Evolutionary conservation across 2,797 vertebrate species (phyloP).

Genomic region (Adrianichthys oophorus): DNA sequence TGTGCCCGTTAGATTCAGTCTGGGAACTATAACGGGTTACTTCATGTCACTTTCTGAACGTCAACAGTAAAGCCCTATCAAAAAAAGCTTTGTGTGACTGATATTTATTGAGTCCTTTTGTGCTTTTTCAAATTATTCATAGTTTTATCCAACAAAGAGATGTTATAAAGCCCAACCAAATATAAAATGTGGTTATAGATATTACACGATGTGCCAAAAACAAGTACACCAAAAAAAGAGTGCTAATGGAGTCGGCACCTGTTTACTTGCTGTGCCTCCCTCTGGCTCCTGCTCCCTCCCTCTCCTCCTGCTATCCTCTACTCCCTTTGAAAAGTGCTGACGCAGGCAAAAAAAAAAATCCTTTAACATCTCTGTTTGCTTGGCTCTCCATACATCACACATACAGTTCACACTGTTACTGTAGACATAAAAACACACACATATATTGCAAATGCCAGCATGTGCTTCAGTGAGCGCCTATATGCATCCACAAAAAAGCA

Average conservation of each 20-base stretch:
- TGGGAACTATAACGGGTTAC: conserved; percentile 21
- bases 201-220: conserved; percentile 24
- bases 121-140: conserved; percentile 5
- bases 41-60: conserved; percentile 6
- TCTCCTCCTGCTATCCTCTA: conserved; percentile 50
- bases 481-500: conserved; percentile 6
- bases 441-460: conserved; percentile 21
- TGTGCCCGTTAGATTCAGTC: conserved; percentile 35
- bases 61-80: conserved; percentile 6
- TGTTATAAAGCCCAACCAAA: neutral
- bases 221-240: conserved; percentile 47
- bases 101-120: conserved; percentile 6
- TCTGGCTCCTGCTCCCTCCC: conserved; percentile 54
- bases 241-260: conserved; percentile 67
- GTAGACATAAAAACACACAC: conserved; percentile 29
- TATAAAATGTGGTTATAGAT: conserved; percentile 1
- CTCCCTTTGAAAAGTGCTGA: conserved; percentile 82
- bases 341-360: conserved; percentile 73
- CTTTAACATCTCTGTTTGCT: conserved; percentile 69
- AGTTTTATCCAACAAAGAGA: conserved; percentile 15
- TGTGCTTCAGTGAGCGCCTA: conserved; percentile 9
- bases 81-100: conserved; percentile 10
- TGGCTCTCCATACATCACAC: conserved; percentile 65
- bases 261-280: conserved; percentile 66
- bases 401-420: conserved; percentile 41